Evolutionary conservation across 2,797 vertebrate species (phyloP).

Genomic region (Anguilla marmorata): DNA sequence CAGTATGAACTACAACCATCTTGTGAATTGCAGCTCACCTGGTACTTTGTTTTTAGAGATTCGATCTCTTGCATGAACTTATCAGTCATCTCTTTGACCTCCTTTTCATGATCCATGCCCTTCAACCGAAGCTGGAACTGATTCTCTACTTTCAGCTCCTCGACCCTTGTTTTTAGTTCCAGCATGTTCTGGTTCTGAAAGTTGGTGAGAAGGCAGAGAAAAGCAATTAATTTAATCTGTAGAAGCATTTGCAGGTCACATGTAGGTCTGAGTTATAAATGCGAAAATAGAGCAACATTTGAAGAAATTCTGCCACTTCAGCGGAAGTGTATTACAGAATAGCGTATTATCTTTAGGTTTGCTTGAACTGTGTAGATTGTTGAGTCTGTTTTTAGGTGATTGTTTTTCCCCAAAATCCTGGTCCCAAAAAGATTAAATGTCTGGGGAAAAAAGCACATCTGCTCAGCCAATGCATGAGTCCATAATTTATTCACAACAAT

Average conservation of each 20-base stretch:
- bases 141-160: constrained; percentile 88
- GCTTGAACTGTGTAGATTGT: too few relatives aligned
- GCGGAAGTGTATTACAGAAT: too few relatives aligned
- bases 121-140: constrained; percentile 87
- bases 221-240: neutral
- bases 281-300: too few relatives aligned
- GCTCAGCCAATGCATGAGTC: too few relatives aligned
- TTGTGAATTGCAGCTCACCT: constrained; percentile 70
- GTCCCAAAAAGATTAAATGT: too few relatives aligned
- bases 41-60: constrained; percentile 75
- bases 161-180: constrained; percentile 83
- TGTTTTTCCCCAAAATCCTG: too few relatives aligned
- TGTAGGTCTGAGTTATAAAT: neutral
- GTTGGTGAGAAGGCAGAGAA: neutral
- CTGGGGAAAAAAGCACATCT: too few relatives aligned
- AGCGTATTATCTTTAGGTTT: too few relatives aligned
- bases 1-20: neutral
- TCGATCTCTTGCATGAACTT: constrained; percentile 82
- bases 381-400: too few relatives aligned
- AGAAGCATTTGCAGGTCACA: neutral
- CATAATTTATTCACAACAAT: too few relatives aligned
- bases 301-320: too few relatives aligned
- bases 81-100: constrained; percentile 82
- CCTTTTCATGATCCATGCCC: constrained; percentile 85
- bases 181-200: constrained; percentile 79